Base-by-base conservation (phyloP, 2,888 invertebrate genomes). In the Dicycla oo region DNA sequence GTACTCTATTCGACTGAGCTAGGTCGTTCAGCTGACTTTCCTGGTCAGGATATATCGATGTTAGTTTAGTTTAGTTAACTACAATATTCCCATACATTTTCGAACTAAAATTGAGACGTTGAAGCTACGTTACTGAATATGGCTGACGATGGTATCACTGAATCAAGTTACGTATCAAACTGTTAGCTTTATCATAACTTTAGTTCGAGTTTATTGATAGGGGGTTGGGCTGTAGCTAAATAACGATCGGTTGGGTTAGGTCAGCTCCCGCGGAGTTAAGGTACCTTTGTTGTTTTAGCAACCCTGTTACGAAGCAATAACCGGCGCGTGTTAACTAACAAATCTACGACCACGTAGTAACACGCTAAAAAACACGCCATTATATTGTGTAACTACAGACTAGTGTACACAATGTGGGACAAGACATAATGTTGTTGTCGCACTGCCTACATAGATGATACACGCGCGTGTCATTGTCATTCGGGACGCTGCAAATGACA, bases 401-500 rank as follows among this genome's bases (percentile, higher is more conserved):
- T 47, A 34, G 34, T 18, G 40, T 54, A 66, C 56, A 51, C 30
- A 30, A 69, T 69, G 54, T 69, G 75, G 34, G 40, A 58, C 54
- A 69, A 68, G 56, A 66, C 61, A 64, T 60, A 70, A 62, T 65
- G 49, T 77, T 75, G 62, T 73, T 57, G 54, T 67, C 45, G 67
- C 47, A 64, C 58, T 82, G 54, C 38, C 45, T 65, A 78, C 57
- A 69, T 72, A 73, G 60, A 79, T 58, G 80, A 76, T 72, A 81
- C 65, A 78, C 71, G 75, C 62, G 81, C 73, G 70, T 86, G 81
- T 84, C 82, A 83, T 77, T 82, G 84, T 78, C 82, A 84, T 85
- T 87, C 80, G 82, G 81, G 86, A 82, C 81, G 74, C 78, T 77
- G 77, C 76, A 70, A 86, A 72, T 85, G 88, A 80, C 86, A 83